Base-by-base conservation (phyloP, 2,888 invertebrate genomes). In the Cantharis flavilabris region DNA sequence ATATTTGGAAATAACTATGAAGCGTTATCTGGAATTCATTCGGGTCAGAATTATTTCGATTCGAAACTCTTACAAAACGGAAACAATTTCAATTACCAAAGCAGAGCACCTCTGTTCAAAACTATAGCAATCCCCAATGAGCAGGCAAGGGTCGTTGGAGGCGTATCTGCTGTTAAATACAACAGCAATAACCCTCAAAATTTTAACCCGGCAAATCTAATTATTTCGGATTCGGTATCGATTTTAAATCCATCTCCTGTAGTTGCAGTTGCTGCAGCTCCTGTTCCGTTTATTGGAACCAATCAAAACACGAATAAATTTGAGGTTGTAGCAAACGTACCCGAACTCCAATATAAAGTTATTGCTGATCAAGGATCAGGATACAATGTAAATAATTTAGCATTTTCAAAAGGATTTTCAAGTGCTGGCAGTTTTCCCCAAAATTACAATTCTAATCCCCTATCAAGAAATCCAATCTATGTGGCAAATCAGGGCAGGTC, bases 251-350 rank as follows among this genome's bases (percentile, higher is more conserved):
- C 77, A 9, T 72, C 81, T 9, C 69, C 74, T 9, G 81, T 83
- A 62, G 78, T 86, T 5, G 80, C 80, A n/a, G 84, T 86, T 20
- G 83, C 86, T 20, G 82, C 85, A 9, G 86, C 86, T 30, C 86
- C 86, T 4, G 79, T 86, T 18, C 86, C 86, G 26, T 77, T 80
- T 5, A 77, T 84, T 2, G 83, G 83, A 67, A 82, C 83, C 9
- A 79, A 80, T 62, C 71, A 82, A 13, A 81, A 82, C 5, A 84
- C 81, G 69, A 84, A 84, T 62, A 80, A 76, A 18, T 85, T 84
- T 33, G 87, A 87, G 14, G 87, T 87, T 10, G 84, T 87, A 10
- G 87, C 87, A 4, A 88, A 87, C 71, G 76, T 86, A 5, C 87
- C 87, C 0, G 83, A 86, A 81, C 78, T 87, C n/a, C 87, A 88